Evolutionary conservation across 1,140 invertebrate genomes (phyloP).

Genomic region (Eurosta solidaginis): DNA sequence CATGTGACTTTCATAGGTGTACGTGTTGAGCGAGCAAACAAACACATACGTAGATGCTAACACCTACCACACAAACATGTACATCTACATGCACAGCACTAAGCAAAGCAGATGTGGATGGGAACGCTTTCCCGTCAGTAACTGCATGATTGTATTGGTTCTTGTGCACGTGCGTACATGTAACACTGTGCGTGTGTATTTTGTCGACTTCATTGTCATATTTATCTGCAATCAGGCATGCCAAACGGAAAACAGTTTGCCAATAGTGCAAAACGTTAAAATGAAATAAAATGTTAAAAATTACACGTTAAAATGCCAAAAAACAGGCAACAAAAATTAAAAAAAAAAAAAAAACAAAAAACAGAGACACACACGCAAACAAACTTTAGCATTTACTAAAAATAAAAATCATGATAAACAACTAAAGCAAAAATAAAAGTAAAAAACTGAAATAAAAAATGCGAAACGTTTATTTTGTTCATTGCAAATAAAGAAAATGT

Average conservation of each 20-base stretch:
- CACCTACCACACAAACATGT: too few species aligned
- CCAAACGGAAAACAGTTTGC: not conserved
- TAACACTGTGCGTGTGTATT: not conserved
- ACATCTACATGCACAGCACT: too few species aligned
- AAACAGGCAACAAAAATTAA: not conserved
- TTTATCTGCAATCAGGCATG: constrained; percentile 31
- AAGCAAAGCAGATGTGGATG: too few species aligned
- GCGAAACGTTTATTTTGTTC: not conserved
- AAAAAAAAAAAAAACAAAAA: not conserved
- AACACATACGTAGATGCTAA: not conserved
- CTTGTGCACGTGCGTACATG: not conserved
- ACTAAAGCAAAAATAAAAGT: not conserved
- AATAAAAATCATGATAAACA: not conserved
- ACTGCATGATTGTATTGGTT: too few species aligned
- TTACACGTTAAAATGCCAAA: not conserved
- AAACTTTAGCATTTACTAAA: not conserved
- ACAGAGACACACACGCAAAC: not conserved
- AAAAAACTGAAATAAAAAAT: not conserved
- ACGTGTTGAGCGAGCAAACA: not conserved
- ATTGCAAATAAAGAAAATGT: not conserved
- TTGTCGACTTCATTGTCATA: constrained; percentile 7
- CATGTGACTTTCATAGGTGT: constrained; percentile 16
- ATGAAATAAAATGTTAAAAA: not conserved
- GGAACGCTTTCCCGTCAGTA: too few species aligned
- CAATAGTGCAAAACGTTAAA: not conserved